A percentile compares a stretch with the other conserved stretches of the same genome.
These are phyloP conservation scores for Hyaena hyaena DNA, from an alignment of 2,113 vertebrate species.

Conservation along the genomic window DNA sequence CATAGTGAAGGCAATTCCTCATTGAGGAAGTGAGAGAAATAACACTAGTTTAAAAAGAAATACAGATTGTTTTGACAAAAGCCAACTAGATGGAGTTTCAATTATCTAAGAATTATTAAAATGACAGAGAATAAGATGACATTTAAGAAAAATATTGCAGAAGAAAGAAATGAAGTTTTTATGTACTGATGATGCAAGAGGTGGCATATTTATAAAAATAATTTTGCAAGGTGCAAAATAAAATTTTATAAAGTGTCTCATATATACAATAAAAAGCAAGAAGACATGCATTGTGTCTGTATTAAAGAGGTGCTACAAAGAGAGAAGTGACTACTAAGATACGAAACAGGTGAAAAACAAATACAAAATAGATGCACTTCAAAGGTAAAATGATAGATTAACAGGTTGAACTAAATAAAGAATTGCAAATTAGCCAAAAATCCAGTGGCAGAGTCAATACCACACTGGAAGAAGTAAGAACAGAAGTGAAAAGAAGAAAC, in stretches of 20 bases:
- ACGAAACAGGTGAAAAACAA: neutral
- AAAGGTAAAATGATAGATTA: neutral
- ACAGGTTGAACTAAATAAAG: constrained; percentile 2
- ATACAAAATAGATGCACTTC: neutral
- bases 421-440: neutral
- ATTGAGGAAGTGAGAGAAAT: neutral
- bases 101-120: neutral
- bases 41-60: neutral
- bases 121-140: neutral
- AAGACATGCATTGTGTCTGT: neutral
- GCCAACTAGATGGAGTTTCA: neutral
- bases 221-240: neutral
- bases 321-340: neutral
- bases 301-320: neutral
- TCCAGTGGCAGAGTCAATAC: neutral
- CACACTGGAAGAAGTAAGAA: neutral
- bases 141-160: neutral
- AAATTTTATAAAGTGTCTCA: neutral
- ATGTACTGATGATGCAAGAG: neutral
- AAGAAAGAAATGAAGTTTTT: neutral
- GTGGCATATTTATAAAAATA: neutral
- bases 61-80: neutral
- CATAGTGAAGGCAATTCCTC: neutral
- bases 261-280: neutral
- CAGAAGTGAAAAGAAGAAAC: neutral